These are phyloP conservation scores for Caenorhabditis auriculariae DNA, from an alignment of 2,888 invertebrate species.

Conservation along the genomic window DNA sequence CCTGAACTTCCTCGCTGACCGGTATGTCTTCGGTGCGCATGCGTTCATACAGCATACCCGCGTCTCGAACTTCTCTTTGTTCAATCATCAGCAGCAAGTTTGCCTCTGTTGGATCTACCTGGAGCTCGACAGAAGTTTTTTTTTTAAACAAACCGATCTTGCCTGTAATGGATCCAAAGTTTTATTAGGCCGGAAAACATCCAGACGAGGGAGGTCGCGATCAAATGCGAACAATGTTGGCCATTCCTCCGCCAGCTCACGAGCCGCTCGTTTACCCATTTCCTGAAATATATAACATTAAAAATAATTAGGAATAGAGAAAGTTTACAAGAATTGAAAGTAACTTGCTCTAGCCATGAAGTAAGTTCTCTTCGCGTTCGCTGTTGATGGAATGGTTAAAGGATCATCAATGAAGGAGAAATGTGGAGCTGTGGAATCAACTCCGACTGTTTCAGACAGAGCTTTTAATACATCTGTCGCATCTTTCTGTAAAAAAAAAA, in stretches of 20 bases:
- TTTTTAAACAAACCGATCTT: neutral
- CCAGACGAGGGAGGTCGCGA: constrained; percentile 56
- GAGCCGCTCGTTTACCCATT: constrained; percentile 56
- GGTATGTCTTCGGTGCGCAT: constrained; percentile 44
- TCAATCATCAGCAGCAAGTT: constrained; percentile 44
- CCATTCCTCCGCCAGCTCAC: constrained; percentile 60
- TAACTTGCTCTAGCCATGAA: constrained; percentile 47
- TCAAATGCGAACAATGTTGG: constrained; percentile 62
- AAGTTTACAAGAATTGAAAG: neutral
- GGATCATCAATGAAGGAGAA: constrained; percentile 92
- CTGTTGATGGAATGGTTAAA: constrained; percentile 54
- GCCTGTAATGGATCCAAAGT: constrained; percentile 41
- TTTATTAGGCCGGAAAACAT: constrained; percentile 54
- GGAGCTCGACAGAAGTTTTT: neutral
- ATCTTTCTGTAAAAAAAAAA: constrained; percentile 70
- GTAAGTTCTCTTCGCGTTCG: constrained; percentile 37
- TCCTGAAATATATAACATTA: constrained; percentile 32
- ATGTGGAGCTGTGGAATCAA: constrained; percentile 82
- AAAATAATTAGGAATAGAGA: neutral
- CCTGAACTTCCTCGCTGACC: constrained; percentile 28
- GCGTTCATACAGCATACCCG: constrained; percentile 50
- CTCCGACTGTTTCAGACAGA: constrained; percentile 77
- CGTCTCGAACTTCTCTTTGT: constrained; percentile 43
- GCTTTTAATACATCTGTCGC: constrained; percentile 80
- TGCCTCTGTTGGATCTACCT: constrained; percentile 45